Conservation (phyloP, 2,888 invertebrate genomes). For the Pyralis farinalis region DNA sequence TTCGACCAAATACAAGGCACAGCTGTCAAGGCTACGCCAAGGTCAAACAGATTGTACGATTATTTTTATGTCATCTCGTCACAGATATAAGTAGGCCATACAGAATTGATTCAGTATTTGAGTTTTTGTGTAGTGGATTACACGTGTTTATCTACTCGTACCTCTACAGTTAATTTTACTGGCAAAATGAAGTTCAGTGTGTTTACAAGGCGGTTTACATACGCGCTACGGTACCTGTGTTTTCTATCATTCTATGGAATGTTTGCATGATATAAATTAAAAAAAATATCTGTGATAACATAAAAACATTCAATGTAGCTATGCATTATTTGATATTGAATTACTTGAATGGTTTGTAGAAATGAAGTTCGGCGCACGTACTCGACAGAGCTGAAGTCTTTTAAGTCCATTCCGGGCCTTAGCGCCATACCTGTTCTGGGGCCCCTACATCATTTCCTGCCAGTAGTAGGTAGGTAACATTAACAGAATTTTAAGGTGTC, state of each 20-base stretch:
- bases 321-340: not conserved
- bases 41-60: not conserved
- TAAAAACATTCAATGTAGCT: too few relatives aligned
- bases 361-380: slow-evolving; percentile 4
- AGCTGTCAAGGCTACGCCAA: not conserved
- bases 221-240: not conserved
- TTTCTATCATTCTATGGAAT: too few relatives aligned
- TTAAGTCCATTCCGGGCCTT: slow-evolving; percentile 54
- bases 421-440: slow-evolving; percentile 58
- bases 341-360: not conserved
- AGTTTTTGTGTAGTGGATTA: not conserved
- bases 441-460: slow-evolving; percentile 53
- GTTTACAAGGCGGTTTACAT: not conserved
- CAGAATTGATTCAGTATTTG: not conserved
- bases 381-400: slow-evolving; percentile 36
- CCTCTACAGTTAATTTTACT: not conserved
- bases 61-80: not conserved
- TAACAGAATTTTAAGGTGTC: too few relatives aligned
- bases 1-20: too few relatives aligned
- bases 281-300: too few relatives aligned
- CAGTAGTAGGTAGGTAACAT: slow-evolving; percentile 59
- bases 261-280: too few relatives aligned
- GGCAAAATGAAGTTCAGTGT: not conserved
- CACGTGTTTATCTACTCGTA: not conserved
- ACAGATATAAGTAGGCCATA: not conserved